Evolutionary conservation across 2,888 invertebrate species (phyloP).

Genomic region (Perizoma affinitatum): DNA sequence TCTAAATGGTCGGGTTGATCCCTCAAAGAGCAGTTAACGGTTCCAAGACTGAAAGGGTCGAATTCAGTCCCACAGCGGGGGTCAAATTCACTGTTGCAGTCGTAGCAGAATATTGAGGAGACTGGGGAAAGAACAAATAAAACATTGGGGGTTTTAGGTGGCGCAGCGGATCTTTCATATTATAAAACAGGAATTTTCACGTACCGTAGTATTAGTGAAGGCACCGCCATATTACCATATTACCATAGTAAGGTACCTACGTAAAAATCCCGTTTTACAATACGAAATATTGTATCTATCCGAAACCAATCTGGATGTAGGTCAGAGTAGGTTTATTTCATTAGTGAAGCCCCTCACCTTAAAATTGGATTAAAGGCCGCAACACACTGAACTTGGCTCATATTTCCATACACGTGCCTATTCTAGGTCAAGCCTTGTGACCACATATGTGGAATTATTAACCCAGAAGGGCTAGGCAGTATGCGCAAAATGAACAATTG

Average conservation of each 20-base stretch:
- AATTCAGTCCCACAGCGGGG: slow-evolving; percentile 95
- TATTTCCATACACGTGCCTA: slow-evolving; percentile 1
- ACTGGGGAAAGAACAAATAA: slow-evolving; percentile 58
- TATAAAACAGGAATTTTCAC: no score
- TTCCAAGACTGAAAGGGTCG: slow-evolving; percentile 92
- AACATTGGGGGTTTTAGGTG: no score
- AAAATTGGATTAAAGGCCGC: slow-evolving; percentile 29
- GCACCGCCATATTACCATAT: no score
- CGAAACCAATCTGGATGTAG: slow-evolving; percentile 8
- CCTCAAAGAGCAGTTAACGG: slow-evolving; percentile 91
- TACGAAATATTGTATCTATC: neutral
- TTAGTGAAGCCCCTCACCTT: slow-evolving; percentile 28
- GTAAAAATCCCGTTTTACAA: no score
- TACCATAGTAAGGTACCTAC: no score
- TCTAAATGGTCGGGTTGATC: slow-evolving; percentile 88
- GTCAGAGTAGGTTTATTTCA: slow-evolving; percentile 11
- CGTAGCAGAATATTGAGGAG: slow-evolving; percentile 90
- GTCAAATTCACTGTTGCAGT: slow-evolving; percentile 96
- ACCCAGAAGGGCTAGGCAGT: no score
- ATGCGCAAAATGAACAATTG: no score
- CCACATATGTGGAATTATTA: no score
- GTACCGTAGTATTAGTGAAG: no score
- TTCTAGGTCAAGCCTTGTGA: slow-evolving; percentile 8
- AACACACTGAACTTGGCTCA: slow-evolving; percentile 25
- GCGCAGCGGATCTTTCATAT: no score